These are phyloP conservation scores for Vidua chalybeata DNA, from an alignment of 2,113 vertebrate species.

Conservation along the genomic window DNA sequence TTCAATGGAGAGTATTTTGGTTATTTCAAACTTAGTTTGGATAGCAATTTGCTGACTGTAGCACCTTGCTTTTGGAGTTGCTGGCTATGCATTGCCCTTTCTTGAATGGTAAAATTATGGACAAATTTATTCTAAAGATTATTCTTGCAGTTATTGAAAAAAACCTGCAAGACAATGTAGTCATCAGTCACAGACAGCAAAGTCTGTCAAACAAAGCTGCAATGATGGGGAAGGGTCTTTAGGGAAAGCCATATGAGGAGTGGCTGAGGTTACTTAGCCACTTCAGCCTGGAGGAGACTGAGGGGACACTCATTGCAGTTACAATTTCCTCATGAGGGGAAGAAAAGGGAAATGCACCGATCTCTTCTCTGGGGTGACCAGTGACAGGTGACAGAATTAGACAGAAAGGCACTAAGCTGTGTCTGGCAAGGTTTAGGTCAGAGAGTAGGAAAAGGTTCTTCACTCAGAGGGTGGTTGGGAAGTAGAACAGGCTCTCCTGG, in stretches of 20 bases:
- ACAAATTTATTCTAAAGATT: not conserved
- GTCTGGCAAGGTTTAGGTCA: not conserved
- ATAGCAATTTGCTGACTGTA: not conserved
- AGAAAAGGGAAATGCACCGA: not conserved
- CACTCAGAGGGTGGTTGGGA: too few species aligned
- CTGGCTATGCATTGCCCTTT: not conserved
- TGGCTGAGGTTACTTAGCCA: not conserved
- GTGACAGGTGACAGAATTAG: not conserved
- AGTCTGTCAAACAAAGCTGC: not conserved
- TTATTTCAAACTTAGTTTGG: not conserved
- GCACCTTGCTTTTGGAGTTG: not conserved
- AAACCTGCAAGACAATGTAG: not conserved
- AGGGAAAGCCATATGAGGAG: not conserved
- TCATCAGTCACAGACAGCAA: not conserved
- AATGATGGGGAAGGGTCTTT: not conserved
- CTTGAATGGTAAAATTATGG: not conserved
- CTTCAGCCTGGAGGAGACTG: not conserved
- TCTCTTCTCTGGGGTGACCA: not conserved
- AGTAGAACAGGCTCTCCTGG: too few species aligned
- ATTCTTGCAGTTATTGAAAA: not conserved
- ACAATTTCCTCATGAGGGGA: not conserved
- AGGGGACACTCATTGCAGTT: not conserved
- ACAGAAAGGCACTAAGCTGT: not conserved
- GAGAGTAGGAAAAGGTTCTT: not conserved
- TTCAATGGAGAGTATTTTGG: not conserved